Base-by-base conservation (phyloP, 2,888 invertebrate species). In the Fragum fragum region DNA sequence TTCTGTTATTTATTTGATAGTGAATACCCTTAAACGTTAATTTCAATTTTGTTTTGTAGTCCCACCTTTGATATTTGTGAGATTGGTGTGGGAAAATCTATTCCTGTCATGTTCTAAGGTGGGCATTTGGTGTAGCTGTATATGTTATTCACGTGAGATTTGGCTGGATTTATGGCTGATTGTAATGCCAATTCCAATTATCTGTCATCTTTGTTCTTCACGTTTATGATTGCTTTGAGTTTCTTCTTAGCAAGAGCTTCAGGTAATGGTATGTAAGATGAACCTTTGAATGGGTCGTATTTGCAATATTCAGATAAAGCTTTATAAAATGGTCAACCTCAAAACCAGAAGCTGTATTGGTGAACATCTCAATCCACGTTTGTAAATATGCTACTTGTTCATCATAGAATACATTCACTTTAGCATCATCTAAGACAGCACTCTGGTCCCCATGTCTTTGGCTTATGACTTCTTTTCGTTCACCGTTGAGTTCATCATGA, bases 281-380 rank as follows among this genome's bases (percentile, higher is more conserved):
- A 76, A 61, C 79, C 39, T 47, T 78, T 73, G 55, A 73, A 5
- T 70, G 59, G 52, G 73, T 78, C 32, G 70, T 47, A 52, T 69
- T 78, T 73, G 78, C 73, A 3, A 78, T 73, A 69, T 78, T 73
- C n/a, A 78, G 59, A 53, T 73, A 73, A 3, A 79, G 28, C 28
- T 73, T 79, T 11, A 77, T 69, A n/a, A 73, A 79, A 47, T 73
- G 78, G 53, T 74, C 79, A 55, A 79, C 70, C 52, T 70, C 74
- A 11, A 71, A 39, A 29, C 79, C 70, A n/a, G 61, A n/a, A 28
- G 63, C 70, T 21, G 69, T 74, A 29, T 61, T 79, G 32, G 79
- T 74, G 28, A 59, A 79, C 7, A 70, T 74, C 21, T 79, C 71
- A 66, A 71, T 79, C 28, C 57, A 78, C 21, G 23, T n/a, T 36